Evolutionary conservation across 2,888 invertebrate genomes (phyloP).

Genomic region (Tipula vernalis): DNA sequence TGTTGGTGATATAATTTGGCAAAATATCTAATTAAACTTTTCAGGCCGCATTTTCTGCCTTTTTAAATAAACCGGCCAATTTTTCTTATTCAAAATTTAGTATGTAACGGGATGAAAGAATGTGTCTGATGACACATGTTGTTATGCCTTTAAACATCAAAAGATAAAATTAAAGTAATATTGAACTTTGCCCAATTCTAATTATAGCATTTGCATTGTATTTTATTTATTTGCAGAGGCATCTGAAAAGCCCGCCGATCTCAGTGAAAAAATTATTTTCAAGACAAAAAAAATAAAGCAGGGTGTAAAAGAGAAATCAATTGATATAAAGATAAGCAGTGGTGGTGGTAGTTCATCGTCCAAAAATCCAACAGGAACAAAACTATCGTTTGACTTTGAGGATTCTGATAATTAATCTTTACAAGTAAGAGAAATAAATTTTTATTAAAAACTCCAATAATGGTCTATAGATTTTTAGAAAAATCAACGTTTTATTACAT

Average conservation of each 20-base stretch:
- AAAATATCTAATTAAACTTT: no score
- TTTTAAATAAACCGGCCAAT: no score
- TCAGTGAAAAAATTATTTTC: slow-evolving; percentile 46
- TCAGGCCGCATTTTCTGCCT: no score
- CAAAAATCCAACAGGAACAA: background rate
- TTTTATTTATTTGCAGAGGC: slow-evolving; percentile 37
- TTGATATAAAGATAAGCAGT: background rate
- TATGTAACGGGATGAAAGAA: no score
- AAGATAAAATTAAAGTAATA: no score
- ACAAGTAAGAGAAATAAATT: background rate
- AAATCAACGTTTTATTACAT: background rate
- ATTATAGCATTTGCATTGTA: no score
- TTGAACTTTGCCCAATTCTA: no score
- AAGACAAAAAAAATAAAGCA: slow-evolving; percentile 27
- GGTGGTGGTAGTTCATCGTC: background rate
- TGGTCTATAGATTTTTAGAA: background rate
- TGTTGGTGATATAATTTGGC: background rate
- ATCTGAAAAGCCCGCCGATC: slow-evolving; percentile 45
- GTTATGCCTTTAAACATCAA: no score
- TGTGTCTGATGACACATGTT: no score
- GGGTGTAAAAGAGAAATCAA: background rate
- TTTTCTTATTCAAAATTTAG: no score
- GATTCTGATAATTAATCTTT: background rate
- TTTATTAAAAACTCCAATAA: background rate
- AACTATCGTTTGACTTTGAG: background rate